These are phyloP conservation scores for Drosophila bunnanda DNA, from an alignment of 2,888 invertebrate species.

Conservation along the genomic window DNA sequence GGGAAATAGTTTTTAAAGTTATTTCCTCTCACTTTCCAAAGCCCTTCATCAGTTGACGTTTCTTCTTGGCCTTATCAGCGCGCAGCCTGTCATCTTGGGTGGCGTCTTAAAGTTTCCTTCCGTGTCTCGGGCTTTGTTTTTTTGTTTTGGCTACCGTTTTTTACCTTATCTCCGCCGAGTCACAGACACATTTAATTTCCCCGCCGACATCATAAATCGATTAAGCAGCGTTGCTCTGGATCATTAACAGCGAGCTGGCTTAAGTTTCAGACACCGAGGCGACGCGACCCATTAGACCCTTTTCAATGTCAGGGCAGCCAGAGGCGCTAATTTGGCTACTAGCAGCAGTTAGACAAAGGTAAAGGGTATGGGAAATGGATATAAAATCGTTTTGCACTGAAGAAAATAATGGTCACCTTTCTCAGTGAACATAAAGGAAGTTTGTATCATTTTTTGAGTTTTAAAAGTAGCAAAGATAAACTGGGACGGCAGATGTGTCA, in stretches of 20 bases:
- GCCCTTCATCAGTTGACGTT: constrained; percentile 24
- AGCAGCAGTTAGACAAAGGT: constrained; percentile 34
- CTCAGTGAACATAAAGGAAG: background rate
- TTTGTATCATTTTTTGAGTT: background rate
- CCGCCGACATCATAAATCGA: constrained; percentile 75
- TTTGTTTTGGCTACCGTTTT: constrained; percentile 62
- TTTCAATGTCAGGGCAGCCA: constrained; percentile 59
- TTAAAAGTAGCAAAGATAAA: no score
- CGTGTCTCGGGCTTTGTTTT: constrained; percentile 13
- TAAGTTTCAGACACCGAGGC: constrained; percentile 59
- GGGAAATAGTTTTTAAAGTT: constrained; percentile 60
- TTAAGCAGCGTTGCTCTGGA: constrained; percentile 66
- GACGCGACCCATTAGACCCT: constrained; percentile 74
- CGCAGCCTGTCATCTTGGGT: constrained; percentile 53
- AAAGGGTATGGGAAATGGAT: constrained; percentile 11
- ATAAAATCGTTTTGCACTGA: constrained; percentile 7
- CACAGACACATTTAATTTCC: constrained; percentile 67
- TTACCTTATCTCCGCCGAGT: constrained; percentile 51
- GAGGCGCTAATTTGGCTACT: constrained; percentile 75
- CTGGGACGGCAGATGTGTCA: no score
- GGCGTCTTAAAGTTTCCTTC: constrained; percentile 64
- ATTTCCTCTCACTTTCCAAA: constrained; percentile 19
- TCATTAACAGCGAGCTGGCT: constrained; percentile 71
- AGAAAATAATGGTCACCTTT: background rate
- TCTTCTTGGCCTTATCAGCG: constrained; percentile 46